Base-by-base conservation (phyloP, 2,888 invertebrate genomes). In the Scaeva pyrastri region DNA sequence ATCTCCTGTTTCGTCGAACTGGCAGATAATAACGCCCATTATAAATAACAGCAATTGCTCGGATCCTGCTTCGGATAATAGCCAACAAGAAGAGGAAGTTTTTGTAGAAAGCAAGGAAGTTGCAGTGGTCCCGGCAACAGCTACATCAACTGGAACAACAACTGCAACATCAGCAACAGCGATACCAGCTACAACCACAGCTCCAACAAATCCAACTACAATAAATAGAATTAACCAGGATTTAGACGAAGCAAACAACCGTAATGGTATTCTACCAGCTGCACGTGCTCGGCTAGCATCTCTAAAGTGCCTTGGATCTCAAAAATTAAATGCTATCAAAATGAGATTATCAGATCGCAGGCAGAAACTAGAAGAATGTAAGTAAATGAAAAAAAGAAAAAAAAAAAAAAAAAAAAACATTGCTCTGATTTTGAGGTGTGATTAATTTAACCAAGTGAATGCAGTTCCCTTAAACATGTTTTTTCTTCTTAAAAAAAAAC, bases 251-350 rank as follows among this genome's bases (percentile, higher is more conserved):
- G 55, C 85, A 31, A 89, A 88, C 43, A 88, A 88, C 36, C 87
- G 89, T 16, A 85, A 80, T 77, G 89, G 91, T 16, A 89, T 93
- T 36, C 82, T 93, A 83, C 93, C 93, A 11, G 90, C 92, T 10
- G 93, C 93, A 0, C 91, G 94, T 73, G 95, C 95, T 1, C 93
- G 95, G 58, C 91, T 96, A 1, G 94, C 94, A 88, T 95, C 94
- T 80, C 92, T 96, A 6, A 95, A 95, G 89, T 95, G 95, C 88
- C 91, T 95, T 81, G 95, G 95, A n/a, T 94, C 95, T 0, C 95
- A 95, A 88, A 96, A 95, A 90, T 91, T 96, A 52, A 94, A 94
- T 26, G 94, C 94, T 52, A 92, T 95, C n/a, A 94, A 94, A 89
- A 94, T 95, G 91, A 94, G 94, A 85, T 91, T 95, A 41, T 94